Conservation (phyloP, 2,113 vertebrate genomes). For the Prunella fulvescens region DNA sequence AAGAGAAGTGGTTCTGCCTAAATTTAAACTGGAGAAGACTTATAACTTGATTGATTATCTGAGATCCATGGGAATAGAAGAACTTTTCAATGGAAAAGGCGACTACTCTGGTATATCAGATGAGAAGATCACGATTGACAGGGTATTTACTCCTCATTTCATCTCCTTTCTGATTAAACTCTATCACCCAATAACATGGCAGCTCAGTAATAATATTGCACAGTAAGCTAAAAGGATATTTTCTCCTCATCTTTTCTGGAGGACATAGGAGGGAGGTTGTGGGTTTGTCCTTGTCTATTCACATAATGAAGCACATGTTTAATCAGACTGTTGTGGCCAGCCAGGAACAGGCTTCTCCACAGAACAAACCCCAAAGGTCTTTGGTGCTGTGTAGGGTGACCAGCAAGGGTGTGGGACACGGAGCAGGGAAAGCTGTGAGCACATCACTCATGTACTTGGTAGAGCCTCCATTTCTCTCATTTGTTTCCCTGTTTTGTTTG, state of each 20-base stretch:
- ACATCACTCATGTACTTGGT: rapidly evolving
- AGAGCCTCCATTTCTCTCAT: not conserved
- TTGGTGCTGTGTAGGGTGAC: not conserved
- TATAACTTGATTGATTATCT: slow-evolving; percentile 87
- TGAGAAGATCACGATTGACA: slow-evolving; percentile 81
- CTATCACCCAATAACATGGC: not conserved
- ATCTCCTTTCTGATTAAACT: not conserved
- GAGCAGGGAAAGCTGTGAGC: not conserved
- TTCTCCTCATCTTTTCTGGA: not conserved
- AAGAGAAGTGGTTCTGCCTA: slow-evolving; percentile 88
- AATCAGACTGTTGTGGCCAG: not conserved
- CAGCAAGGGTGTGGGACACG: rapidly evolving
- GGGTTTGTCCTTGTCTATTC: not conserved
- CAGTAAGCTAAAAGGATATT: not conserved
- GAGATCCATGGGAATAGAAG: slow-evolving; percentile 85
- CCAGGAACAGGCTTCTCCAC: not conserved
- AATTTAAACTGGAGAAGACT: slow-evolving; percentile 91
- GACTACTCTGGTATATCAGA: slow-evolving; percentile 86
- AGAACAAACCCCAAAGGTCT: not conserved
- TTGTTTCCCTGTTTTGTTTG: not conserved
- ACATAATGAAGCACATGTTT: not conserved
- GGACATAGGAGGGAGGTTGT: not conserved
- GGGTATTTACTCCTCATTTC: slow-evolving; percentile 71
- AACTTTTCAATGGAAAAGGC: slow-evolving; percentile 79
- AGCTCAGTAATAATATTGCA: not conserved